Conservation (phyloP, 2,888 invertebrate genomes). For the Acanthosepion pharaonis region DNA sequence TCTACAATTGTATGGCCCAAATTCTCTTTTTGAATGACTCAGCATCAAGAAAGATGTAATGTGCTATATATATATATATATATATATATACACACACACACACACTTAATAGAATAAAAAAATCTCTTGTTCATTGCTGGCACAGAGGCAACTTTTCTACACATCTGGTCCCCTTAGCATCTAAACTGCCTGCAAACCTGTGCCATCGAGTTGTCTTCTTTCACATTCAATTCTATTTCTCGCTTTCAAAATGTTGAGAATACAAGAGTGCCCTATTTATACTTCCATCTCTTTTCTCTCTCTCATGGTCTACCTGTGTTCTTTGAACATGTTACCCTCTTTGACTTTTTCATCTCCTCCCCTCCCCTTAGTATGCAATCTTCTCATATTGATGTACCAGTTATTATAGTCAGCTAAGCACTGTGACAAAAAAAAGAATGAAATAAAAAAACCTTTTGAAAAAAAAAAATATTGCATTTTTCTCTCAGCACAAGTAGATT, state of each 20-base stretch:
- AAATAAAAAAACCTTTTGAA: not conserved
- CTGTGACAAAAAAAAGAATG: not conserved
- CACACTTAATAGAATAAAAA: not conserved
- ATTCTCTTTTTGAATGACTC: not conserved
- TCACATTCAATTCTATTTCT: not conserved
- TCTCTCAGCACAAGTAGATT: conserved; percentile 21
- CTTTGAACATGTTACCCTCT: not conserved
- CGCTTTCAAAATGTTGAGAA: not conserved
- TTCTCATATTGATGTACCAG: not conserved
- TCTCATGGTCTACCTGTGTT: not conserved
- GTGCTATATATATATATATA: not conserved
- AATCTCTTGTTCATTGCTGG: not conserved
- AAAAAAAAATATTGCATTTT: not conserved
- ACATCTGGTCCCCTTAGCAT: not conserved
- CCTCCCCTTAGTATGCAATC: not conserved
- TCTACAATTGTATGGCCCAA: not conserved
- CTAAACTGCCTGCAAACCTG: not conserved
- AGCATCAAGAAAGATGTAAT: not conserved
- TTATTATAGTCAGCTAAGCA: not conserved
- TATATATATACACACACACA: not conserved
- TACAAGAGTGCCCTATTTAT: not conserved
- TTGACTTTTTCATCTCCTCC: not conserved
- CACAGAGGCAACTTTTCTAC: not conserved
- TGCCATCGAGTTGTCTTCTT: not conserved
- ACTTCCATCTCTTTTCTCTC: not conserved